These are phyloP conservation scores for Nebria salina DNA, from an alignment of 2,888 invertebrate species.

Conservation along the genomic window DNA sequence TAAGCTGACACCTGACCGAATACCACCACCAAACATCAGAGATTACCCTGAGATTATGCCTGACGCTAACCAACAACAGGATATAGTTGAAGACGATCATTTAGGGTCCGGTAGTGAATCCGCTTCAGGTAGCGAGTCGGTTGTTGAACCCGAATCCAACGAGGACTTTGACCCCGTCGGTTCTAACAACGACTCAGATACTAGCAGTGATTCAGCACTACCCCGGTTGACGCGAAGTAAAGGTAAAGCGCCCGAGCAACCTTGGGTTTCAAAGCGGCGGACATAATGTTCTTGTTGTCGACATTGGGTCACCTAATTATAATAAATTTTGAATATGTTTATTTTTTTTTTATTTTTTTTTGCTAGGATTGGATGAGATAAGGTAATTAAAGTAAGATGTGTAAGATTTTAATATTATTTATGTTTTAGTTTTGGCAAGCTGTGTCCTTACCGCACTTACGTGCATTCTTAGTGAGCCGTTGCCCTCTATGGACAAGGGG, in stretches of 20 bases:
- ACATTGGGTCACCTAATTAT: too few relatives aligned
- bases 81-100: background rate
- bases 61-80: background rate
- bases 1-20: background rate
- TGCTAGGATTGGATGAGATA: background rate
- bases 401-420: background rate
- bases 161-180: background rate
- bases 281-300: background rate
- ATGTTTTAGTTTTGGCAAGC: background rate
- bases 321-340: background rate
- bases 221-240: background rate
- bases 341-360: background rate
- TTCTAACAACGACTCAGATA: background rate
- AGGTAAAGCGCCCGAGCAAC: background rate
- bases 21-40: background rate
- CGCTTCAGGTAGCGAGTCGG: background rate
- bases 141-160: background rate
- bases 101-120: background rate
- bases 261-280: background rate
- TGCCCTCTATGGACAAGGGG: constrained; percentile 23
- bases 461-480: background rate
- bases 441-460: background rate
- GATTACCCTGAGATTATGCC: background rate
- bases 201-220: background rate
- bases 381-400: background rate